These are phyloP conservation scores for Raja brachyura DNA, from an alignment of 2,113 vertebrate species.

Conservation along the genomic window DNA sequence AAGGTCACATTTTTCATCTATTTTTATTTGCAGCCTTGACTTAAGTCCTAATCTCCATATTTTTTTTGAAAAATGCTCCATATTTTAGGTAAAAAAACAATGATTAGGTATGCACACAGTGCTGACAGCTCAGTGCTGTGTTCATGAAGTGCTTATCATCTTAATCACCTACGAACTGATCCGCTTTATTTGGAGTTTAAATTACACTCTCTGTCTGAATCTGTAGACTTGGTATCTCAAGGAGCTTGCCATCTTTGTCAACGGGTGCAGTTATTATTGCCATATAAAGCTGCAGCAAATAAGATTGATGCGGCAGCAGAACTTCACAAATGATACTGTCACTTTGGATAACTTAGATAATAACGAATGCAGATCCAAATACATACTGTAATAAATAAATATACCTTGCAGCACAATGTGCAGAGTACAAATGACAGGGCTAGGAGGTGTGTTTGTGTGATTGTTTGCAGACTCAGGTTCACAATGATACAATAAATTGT, in stretches of 20 bases:
- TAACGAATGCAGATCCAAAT: neutral
- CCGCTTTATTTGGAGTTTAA: neutral
- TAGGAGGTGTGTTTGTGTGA: neutral
- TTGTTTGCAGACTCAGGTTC: neutral
- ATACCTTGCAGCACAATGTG: neutral
- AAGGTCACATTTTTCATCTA: neutral
- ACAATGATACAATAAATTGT: too few species aligned
- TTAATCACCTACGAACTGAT: neutral
- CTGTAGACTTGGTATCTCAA: neutral
- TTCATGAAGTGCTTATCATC: neutral
- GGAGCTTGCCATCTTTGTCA: neutral
- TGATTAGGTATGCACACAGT: neutral
- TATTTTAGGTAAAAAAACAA: neutral
- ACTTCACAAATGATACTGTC: neutral
- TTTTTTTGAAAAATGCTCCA: neutral
- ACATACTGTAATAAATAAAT: neutral
- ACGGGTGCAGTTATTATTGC: neutral
- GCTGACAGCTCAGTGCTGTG: neutral
- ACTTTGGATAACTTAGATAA: neutral
- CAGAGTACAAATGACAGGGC: neutral
- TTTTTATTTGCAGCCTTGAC: too few species aligned
- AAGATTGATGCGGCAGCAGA: conserved; percentile 11
- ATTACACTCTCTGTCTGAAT: neutral
- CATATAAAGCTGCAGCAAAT: neutral
- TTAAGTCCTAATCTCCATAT: too few species aligned